phyloP scores from a whole-genome alignment of 2,797 vertebrate species.

The Cephalopachus bancanus region DNA sequence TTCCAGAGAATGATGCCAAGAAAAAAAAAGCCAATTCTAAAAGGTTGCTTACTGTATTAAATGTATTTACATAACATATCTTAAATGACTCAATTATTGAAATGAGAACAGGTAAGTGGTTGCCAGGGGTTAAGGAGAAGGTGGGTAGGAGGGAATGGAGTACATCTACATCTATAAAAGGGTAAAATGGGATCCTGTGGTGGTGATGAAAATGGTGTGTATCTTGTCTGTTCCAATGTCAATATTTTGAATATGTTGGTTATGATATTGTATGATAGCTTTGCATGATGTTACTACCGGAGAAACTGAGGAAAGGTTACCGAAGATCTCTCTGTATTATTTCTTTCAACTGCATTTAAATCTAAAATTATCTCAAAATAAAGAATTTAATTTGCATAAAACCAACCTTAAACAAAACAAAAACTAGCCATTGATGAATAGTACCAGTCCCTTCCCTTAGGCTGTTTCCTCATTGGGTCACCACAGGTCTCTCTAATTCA shows the following conservation, averaged over 20 bases:
- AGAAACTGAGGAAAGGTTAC: background rate
- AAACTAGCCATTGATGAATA: background rate
- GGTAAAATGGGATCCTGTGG: background rate
- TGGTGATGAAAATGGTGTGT: background rate
- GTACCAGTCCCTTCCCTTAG: background rate
- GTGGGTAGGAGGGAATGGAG: background rate
- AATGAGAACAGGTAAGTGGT: background rate
- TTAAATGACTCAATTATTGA: background rate
- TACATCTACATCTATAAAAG: background rate
- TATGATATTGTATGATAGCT: background rate
- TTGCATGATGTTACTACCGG: background rate
- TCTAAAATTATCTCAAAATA: background rate
- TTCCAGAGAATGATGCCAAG: background rate
- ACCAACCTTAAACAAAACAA: background rate
- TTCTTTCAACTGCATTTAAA: background rate
- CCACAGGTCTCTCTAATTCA: background rate
- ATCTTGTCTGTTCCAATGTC: background rate
- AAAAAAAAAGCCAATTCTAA: background rate
- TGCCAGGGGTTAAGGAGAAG: background rate
- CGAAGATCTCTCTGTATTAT: background rate
- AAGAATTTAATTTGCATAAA: background rate
- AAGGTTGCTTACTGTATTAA: background rate
- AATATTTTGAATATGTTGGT: background rate
- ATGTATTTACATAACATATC: slow-evolving; percentile 1
- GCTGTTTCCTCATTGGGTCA: background rate